Evolutionary conservation across 2,113 vertebrate species (phyloP).

Genomic region (Peromyscus maniculatus): DNA sequence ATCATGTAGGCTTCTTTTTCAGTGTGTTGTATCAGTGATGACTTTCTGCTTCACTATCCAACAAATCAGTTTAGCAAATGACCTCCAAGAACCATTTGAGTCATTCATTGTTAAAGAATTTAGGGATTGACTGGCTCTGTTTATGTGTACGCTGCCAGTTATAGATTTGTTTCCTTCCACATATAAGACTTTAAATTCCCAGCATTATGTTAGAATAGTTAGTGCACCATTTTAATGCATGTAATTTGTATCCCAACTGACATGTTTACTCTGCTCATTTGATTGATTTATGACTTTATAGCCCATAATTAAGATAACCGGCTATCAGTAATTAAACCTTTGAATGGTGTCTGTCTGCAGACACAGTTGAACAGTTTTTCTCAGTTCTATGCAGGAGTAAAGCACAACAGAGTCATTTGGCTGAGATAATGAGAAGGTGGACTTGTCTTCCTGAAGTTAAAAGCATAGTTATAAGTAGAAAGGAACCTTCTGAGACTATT

Average conservation of each 20-base stretch:
- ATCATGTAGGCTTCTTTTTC: neutral
- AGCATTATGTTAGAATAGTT: constrained; percentile 12
- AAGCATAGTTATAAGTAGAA: constrained; percentile 32
- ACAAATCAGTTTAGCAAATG: constrained; percentile 31
- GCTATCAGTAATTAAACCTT: constrained; percentile 54
- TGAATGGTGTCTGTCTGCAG: constrained; percentile 65
- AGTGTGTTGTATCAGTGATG: neutral
- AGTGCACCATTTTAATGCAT: neutral
- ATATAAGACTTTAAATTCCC: neutral
- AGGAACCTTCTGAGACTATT: constrained; percentile 36
- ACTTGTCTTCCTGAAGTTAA: constrained; percentile 43
- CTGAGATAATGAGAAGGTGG: neutral
- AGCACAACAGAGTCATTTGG: constrained; percentile 24
- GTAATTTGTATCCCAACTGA: neutral
- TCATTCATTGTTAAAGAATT: constrained; percentile 38
- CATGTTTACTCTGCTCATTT: constrained; percentile 36
- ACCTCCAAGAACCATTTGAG: constrained; percentile 29
- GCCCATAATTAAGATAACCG: constrained; percentile 22
- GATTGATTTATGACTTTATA: constrained; percentile 34
- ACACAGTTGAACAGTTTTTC: constrained; percentile 35
- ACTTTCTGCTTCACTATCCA: constrained; percentile 48
- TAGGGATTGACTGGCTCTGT: neutral
- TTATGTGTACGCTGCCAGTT: constrained; percentile 27
- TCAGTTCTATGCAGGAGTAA: constrained; percentile 51
- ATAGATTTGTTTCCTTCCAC: constrained; percentile 32